Base-by-base conservation (phyloP, 2,797 vertebrate genomes). In the Sarcoramphus papa region DNA sequence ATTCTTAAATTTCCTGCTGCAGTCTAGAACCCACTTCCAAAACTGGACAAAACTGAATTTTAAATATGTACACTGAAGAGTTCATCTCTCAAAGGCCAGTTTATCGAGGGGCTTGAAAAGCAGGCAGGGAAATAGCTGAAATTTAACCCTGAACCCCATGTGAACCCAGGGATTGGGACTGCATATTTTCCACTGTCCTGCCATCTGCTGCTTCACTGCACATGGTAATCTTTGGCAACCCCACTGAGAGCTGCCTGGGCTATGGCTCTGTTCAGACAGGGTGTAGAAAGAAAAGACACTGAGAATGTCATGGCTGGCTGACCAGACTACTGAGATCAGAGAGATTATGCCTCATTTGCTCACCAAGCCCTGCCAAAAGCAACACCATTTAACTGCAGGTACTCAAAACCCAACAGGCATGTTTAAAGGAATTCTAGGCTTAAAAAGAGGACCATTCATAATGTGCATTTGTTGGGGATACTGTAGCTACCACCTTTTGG, bases 371-470 rank as follows among this genome's bases (percentile, higher is more conserved):
- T 98, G 98, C 98, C 98, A 99, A 99, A 98, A 98, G 95, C 97
- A 98, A 99, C 98, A 98, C 95, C 74, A 96, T 97, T 98, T 98
- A 98, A 97, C 98, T 98, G 98, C 98, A 98, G 98, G 98, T 98
- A 98, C 98, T 98, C 97, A 95, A 97, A 98, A 97, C 96, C 95
- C 96, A 97, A 97, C 92, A 94, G 97, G 97, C 97, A 95, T 86
- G 92, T 97, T 98, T 98, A 95, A 98, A 97, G 96, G 97, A 98
- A 97, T 96, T 95, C 87, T 56, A 70, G 93, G 92, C 96, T 97
- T 96, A 97, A 97, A 94, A 97, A 98, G 96, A 97, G 87, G 94
- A 92, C 96, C 92, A 97, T 97, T 98, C 97, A 98, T 96, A 97
- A 97, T 31, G 30, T 54, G 77, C 80, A 88, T 98, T 97, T 98